Conservation (phyloP, 1,140 invertebrate species). For the Nixonia krombeini region DNA sequence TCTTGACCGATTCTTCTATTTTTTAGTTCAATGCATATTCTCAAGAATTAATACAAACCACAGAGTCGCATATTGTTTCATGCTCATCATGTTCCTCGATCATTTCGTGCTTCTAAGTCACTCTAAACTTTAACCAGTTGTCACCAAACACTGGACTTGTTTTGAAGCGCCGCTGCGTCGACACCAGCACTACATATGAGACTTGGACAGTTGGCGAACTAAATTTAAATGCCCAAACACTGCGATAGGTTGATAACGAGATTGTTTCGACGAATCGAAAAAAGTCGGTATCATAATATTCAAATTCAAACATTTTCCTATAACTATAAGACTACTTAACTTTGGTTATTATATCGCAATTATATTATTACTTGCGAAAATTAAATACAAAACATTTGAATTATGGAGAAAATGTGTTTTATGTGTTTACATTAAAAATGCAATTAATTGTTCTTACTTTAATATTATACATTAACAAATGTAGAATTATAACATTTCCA, state of each 20-base stretch:
- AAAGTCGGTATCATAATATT: too few relatives aligned
- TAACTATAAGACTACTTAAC: too few relatives aligned
- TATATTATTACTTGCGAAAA: too few relatives aligned
- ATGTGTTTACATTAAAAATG: too few relatives aligned
- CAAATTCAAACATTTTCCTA: too few relatives aligned
- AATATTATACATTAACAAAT: too few relatives aligned
- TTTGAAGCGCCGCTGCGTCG: constrained; percentile 56
- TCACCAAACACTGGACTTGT: constrained; percentile 52
- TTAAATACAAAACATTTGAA: too few relatives aligned
- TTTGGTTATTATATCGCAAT: too few relatives aligned
- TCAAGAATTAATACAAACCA: constrained; percentile 69
- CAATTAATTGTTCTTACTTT: too few relatives aligned
- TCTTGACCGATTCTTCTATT: background rate
- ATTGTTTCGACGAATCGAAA: background rate
- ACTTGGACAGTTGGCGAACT: constrained; percentile 5
- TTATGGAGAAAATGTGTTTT: too few relatives aligned
- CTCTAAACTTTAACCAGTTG: constrained; percentile 41
- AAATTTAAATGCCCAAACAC: constrained; percentile 12
- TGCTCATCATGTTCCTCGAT: constrained; percentile 78
- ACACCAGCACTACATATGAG: constrained; percentile 11
- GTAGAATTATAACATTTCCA: too few relatives aligned
- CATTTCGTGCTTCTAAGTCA: constrained; percentile 65
- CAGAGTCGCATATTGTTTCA: constrained; percentile 80
- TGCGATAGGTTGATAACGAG: background rate
- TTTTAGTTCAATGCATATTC: background rate